Evolutionary conservation across 2,888 invertebrate species (phyloP), one percentile per base, ranked within the genome.

Genomic region (Horisme vitalbata): DNA sequence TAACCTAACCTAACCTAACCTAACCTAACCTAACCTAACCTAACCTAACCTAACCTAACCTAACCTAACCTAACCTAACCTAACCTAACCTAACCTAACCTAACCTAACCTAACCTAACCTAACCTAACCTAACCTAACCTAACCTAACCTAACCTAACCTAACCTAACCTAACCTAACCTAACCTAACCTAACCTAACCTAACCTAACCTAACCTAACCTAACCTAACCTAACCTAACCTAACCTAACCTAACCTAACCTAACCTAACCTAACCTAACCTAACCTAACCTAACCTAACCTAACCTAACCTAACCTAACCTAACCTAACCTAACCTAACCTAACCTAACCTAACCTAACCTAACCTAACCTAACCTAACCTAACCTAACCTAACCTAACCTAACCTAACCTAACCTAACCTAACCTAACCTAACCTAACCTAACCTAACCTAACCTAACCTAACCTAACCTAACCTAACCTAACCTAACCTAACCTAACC

Each of bases 1-100:
- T 55, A 52, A 55, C 52, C 52, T 52, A 52, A 55, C 55, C 52
- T 52, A 52, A 52, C 46, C 46, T 51, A 52, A 52, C 52, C 52
- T 52, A 52, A 49, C 53, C 48, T 49, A 53, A 53, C 53, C 53
- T 50, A 52, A 52, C 55, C 51, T 55, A 51, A 51, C 50, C 54
- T 51, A 55, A 51, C 53, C 46, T 50, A 46, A n/a, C n/a, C n/a
- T n/a, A n/a, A n/a, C n/a, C n/a, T n/a, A n/a, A 50, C 49, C 53
- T 50, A 50, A 49, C 53, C 53, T 54, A 54, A 54, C 53, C 53
- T 54, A 54, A 49, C 49, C 32, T 32, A 32, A 32, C 32, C 15
- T 15, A 32, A 32, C 32, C 49, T 49, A 49, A 49, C 48, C 52
- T 52, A 52, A 52, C 52, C 52, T 48, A 52, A 52, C 52, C 53